Conservation (phyloP, 2,797 vertebrate species). For the Lithobates sylvaticus region DNA sequence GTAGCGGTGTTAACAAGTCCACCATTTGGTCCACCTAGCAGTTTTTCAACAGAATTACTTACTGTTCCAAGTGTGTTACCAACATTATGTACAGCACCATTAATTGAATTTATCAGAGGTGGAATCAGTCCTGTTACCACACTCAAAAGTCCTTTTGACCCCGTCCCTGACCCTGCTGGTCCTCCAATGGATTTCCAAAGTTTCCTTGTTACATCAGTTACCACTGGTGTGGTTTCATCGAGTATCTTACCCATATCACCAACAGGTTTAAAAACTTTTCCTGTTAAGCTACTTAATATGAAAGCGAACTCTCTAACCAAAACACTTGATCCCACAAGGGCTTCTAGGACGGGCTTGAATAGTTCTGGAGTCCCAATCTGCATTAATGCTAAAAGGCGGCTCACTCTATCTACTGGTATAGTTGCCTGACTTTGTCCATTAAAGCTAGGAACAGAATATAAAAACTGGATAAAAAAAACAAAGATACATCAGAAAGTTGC, state of each 20-base stretch:
- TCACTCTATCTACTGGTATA: not conserved
- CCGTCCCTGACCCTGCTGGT: not conserved
- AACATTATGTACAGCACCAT: not conserved
- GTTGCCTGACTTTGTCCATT: not conserved
- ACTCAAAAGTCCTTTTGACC: not conserved
- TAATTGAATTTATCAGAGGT: not conserved
- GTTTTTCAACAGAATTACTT: not conserved
- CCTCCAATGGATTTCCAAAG: no score
- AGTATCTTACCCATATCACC: not conserved
- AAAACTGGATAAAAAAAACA: not conserved
- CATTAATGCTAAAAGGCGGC: not conserved
- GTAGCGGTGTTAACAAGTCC: not conserved
- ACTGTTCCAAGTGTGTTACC: not conserved
- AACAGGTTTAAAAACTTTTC: not conserved
- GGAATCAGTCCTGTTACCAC: not conserved
- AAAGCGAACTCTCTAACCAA: not conserved
- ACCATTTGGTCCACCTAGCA: not conserved
- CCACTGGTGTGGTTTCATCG: not conserved
- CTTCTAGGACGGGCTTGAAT: not conserved
- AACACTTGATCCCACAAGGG: not conserved
- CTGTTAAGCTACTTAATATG: not conserved
- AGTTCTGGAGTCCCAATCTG: not conserved
- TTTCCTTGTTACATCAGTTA: not conserved
- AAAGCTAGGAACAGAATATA: slow-evolving; percentile 2
- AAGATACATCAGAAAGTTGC: not conserved